Evolutionary conservation across 2,888 invertebrate species (phyloP).

Genomic region (Linnaemya tessellans): DNA sequence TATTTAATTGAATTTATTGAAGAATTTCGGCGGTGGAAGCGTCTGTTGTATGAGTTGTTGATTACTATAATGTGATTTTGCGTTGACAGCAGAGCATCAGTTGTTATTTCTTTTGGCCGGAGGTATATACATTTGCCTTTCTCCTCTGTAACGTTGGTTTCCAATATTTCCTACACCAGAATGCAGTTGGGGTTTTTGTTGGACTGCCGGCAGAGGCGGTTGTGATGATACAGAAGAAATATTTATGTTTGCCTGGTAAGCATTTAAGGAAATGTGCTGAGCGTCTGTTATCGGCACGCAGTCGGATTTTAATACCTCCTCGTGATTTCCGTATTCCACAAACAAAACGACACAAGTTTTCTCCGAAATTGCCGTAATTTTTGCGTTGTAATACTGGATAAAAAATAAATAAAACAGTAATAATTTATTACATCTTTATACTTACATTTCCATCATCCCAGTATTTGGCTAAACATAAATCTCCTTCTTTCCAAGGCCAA

Average conservation of each 20-base stretch:
- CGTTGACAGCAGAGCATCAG: slow-evolving; percentile 67
- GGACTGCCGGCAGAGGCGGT: slow-evolving; percentile 61
- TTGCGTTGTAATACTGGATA: slow-evolving; percentile 91
- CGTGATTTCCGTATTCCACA: slow-evolving; percentile 94
- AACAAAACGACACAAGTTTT: slow-evolving; percentile 94
- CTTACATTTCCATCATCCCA: slow-evolving; percentile 95
- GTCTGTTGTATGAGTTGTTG: background rate
- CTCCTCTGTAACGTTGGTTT: slow-evolving; percentile 79
- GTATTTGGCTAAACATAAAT: slow-evolving; percentile 94
- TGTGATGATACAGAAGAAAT: slow-evolving; percentile 28
- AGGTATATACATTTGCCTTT: slow-evolving; percentile 83
- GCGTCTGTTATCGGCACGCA: slow-evolving; percentile 87
- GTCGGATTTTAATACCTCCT: slow-evolving; percentile 93
- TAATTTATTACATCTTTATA: slow-evolving; percentile 44
- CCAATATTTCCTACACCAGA: slow-evolving; percentile 71
- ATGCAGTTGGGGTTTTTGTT: slow-evolving; percentile 63
- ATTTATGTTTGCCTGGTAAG: slow-evolving; percentile 73
- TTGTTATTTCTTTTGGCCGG: slow-evolving; percentile 81
- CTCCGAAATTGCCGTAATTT: slow-evolving; percentile 91
- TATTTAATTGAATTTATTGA: slow-evolving; percentile 31
- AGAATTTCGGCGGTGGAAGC: slow-evolving; percentile 40
- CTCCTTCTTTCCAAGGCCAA: slow-evolving; percentile 90
- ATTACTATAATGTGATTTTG: slow-evolving; percentile 34
- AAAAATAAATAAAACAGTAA: background rate
- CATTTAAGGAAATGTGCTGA: slow-evolving; percentile 79